phyloP scores from a whole-genome alignment of 2,888 invertebrate genomes.

The Lochmaea capreae region DNA sequence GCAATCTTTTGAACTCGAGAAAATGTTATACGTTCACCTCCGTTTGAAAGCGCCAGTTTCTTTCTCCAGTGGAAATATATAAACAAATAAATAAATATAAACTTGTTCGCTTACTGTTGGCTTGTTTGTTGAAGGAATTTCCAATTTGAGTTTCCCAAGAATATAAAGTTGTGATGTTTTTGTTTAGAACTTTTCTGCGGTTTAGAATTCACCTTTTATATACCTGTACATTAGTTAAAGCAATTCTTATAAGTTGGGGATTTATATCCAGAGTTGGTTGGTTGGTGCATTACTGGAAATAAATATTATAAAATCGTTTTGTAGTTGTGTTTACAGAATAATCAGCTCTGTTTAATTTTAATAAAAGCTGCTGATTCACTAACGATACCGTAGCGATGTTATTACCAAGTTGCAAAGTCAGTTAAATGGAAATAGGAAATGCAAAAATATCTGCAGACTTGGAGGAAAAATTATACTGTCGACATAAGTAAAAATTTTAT shows the following conservation, averaged over 20 bases:
- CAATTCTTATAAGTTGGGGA: slow-evolving; percentile 24
- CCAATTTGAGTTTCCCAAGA: slow-evolving; percentile 40
- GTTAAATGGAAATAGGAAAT: background rate
- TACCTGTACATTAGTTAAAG: slow-evolving; percentile 26
- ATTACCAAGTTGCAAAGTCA: background rate
- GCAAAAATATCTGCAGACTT: background rate
- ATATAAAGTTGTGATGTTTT: slow-evolving; percentile 37
- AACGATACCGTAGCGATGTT: background rate
- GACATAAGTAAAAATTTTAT: too few species aligned
- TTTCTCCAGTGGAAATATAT: slow-evolving; percentile 32
- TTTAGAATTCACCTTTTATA: slow-evolving; percentile 27
- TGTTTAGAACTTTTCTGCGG: slow-evolving; percentile 32
- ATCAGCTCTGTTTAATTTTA: slow-evolving; percentile 8
- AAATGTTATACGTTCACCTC: slow-evolving; percentile 35
- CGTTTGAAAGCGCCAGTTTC: slow-evolving; percentile 25
- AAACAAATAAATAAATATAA: slow-evolving; percentile 44
- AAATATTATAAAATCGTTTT: slow-evolving; percentile 5
- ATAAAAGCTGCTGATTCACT: slow-evolving; percentile 1
- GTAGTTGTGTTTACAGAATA: slow-evolving; percentile 10
- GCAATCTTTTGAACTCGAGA: slow-evolving; percentile 36
- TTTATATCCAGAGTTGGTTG: slow-evolving; percentile 8
- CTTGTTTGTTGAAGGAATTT: slow-evolving; percentile 41
- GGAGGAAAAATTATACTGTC: too few species aligned
- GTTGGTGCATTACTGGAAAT: background rate
- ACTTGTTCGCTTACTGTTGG: slow-evolving; percentile 39